These are phyloP conservation scores for Trichosurus vulpecula DNA, from an alignment of 2,797 vertebrate genomes.

Conservation along the genomic window DNA sequence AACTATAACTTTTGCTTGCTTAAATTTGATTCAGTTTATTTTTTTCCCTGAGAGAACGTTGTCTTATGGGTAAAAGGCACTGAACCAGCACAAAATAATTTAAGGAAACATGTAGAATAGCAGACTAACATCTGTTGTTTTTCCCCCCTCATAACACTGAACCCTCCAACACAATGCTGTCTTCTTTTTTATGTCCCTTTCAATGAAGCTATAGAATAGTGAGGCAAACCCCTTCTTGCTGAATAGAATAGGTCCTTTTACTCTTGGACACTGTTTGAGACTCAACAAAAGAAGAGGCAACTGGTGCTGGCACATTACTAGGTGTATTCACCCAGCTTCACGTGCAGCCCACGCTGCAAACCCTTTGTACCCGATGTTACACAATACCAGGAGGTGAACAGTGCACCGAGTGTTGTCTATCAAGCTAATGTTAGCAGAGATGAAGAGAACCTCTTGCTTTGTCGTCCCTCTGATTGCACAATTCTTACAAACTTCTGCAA, in stretches of 20 bases:
- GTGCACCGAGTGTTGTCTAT: constrained; percentile 55
- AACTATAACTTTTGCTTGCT: not conserved
- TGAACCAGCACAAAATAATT: constrained; percentile 62
- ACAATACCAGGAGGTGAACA: constrained; percentile 72
- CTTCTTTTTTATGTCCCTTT: constrained; percentile 36
- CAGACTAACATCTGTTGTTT: constrained; percentile 74
- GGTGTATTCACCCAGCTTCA: constrained; percentile 62
- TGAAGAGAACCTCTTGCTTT: constrained; percentile 2
- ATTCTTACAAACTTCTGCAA: not conserved
- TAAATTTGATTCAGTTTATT: not conserved
- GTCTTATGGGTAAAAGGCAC: constrained; percentile 22
- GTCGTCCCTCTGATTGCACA: not conserved
- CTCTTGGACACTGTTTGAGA: constrained; percentile 69
- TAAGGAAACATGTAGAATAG: constrained; percentile 47
- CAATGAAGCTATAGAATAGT: constrained; percentile 36
- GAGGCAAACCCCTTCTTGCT: constrained; percentile 65
- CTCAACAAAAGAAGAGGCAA: constrained; percentile 65
- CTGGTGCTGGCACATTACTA: constrained; percentile 56
- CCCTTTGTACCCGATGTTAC: constrained; percentile 82
- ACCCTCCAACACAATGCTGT: constrained; percentile 48
- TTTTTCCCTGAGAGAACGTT: constrained; percentile 6
- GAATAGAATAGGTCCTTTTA: constrained; percentile 69
- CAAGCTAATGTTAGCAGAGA: constrained; percentile 45
- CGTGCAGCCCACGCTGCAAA: constrained; percentile 47
- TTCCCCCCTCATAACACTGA: not conserved